Evolutionary conservation across 2,888 invertebrate genomes (phyloP), one percentile per base, ranked within the genome.

Genomic region (Achlya flavicornis): DNA sequence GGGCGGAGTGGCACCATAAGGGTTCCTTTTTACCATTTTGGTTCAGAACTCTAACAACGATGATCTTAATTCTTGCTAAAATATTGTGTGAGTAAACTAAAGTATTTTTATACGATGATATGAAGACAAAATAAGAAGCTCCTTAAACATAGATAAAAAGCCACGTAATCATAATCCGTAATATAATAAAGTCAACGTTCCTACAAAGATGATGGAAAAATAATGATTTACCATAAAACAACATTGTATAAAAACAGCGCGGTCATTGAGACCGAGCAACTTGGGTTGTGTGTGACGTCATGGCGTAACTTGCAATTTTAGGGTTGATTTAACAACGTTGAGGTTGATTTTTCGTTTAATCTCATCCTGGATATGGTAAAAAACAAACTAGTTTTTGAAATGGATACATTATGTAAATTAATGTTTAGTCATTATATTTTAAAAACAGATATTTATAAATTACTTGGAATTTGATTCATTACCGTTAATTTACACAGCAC

Each of bases 181-280:
- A 64, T 57, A 65, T 58, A 69, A 62, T 66, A 63, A 63, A 63
- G 60, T 69, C 63, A 68, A 64, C 67, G 67, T 63, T 46, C 61
- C 48, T 58, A 48, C 59, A 62, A 64, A 60, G 63, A 66, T 63
- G 63, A 58, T 58, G 60, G 61, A 62, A 63, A 26, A 67, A 69
- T 71, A 71, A 67, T 66, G 69, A 69, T 64, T 68, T 68, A 64
- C 66, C 63, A 69, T 71, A 71, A 71, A 71, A 67, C 64, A 48
- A 69, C 67, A 71, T 59, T 64, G 67, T 67, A 67, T 60, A 48
- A 10, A 48, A 48, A 48, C 4, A 48, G 61, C 19, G 60, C 58
- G 63, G 69, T 62, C 67, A 61, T 61, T 60, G 63, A 58, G 57
- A 35, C 58, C 48, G 48, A 16, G 48, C n/a, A 5, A 14, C 14